These are phyloP conservation scores for Pachypeltis micranthus DNA, from an alignment of 1,140 invertebrate genomes.

Conservation along the genomic window DNA sequence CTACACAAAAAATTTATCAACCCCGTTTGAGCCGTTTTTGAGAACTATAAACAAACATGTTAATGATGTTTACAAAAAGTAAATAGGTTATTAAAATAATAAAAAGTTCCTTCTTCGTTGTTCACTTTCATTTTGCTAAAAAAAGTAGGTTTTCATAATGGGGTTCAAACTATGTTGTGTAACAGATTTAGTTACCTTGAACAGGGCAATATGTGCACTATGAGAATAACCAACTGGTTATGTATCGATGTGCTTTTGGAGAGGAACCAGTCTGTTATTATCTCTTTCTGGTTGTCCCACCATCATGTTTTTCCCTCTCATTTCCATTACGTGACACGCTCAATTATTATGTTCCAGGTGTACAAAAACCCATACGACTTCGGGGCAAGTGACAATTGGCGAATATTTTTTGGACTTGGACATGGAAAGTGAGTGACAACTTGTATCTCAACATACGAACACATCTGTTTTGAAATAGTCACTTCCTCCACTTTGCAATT, in stretches of 20 bases:
- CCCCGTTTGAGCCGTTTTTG: neutral
- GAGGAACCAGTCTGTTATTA: too few species aligned
- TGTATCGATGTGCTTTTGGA: too few species aligned
- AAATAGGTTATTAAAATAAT: neutral
- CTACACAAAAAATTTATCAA: neutral
- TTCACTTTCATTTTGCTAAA: too few species aligned
- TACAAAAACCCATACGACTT: constrained; percentile 85
- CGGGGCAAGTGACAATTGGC: constrained; percentile 77
- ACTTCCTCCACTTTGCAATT: too few species aligned
- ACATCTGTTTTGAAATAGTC: too few species aligned
- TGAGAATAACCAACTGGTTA: too few species aligned
- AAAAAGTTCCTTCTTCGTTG: too few species aligned
- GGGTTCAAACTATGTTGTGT: too few species aligned
- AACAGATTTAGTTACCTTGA: too few species aligned
- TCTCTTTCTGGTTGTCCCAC: neutral
- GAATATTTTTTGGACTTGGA: constrained; percentile 68
- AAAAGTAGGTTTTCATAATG: too few species aligned
- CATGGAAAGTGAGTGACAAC: constrained; percentile 43
- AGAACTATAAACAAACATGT: neutral
- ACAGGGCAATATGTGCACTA: too few species aligned
- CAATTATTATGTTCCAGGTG: constrained; percentile 30
- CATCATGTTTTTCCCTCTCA: neutral
- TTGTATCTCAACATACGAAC: neutral
- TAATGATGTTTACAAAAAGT: neutral
- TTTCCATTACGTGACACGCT: neutral